phyloP scores from a whole-genome alignment of 2,797 vertebrate genomes.

The Schizopygopsis malacanthus region DNA sequence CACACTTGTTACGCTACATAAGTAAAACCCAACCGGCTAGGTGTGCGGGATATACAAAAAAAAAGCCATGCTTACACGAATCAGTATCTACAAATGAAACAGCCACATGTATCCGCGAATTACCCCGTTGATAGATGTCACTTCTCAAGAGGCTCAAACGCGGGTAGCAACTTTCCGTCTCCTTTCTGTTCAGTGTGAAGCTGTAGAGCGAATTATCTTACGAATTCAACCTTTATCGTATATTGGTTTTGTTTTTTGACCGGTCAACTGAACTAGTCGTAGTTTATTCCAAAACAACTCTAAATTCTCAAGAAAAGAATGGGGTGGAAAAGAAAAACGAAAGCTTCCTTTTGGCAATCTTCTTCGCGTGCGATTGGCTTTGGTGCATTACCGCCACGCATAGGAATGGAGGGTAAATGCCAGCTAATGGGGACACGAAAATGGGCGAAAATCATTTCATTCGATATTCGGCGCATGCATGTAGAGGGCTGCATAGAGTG shows the following conservation, averaged over 20 bases:
- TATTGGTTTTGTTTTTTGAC: background rate
- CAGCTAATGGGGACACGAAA: background rate
- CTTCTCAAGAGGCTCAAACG: conserved; percentile 14
- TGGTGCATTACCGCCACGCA: background rate
- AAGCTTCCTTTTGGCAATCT: conserved; percentile 27
- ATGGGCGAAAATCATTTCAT: background rate
- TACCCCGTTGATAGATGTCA: conserved; percentile 25
- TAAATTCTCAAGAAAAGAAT: background rate
- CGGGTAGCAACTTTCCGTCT: conserved; percentile 2
- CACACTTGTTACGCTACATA: background rate
- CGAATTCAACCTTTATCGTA: background rate
- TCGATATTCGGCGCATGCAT: too few species aligned
- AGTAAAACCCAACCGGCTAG: background rate
- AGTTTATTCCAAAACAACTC: background rate
- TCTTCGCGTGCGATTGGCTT: background rate
- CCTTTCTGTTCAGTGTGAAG: background rate
- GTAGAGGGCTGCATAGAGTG: too few species aligned
- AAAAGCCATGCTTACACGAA: background rate
- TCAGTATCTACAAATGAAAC: background rate
- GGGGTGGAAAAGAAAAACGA: background rate
- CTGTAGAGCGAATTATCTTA: background rate
- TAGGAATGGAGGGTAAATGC: background rate
- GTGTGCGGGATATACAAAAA: too few species aligned
- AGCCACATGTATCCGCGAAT: background rate
- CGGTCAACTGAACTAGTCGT: background rate